Percentiles rank a stretch among this genome's conserved stretches.
These are phyloP conservation scores for Drosophila mimica DNA, from an alignment of 2,888 invertebrate species.

Conservation along the genomic window DNA sequence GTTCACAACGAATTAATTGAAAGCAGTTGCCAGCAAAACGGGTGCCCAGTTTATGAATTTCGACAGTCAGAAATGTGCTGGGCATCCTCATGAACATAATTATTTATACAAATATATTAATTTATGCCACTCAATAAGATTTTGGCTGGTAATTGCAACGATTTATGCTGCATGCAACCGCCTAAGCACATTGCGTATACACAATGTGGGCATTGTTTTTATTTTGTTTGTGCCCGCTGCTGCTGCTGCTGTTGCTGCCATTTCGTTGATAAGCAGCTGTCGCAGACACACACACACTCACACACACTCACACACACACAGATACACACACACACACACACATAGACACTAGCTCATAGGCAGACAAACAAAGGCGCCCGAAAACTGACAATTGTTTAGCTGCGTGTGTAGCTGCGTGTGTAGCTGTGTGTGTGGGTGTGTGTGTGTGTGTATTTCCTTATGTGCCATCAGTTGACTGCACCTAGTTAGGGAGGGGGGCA, in stretches of 20 bases:
- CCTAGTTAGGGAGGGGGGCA: constrained; percentile 49
- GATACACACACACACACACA: constrained; percentile 8
- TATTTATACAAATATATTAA: constrained; percentile 2
- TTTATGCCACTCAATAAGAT: not conserved
- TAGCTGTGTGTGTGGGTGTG: constrained; percentile 23
- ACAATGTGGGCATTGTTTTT: constrained; percentile 35
- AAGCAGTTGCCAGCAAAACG: constrained; percentile 23
- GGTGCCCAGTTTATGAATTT: constrained; percentile 28
- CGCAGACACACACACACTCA: constrained; percentile 26
- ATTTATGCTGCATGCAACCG: constrained; percentile 25
- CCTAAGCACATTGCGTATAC: constrained; percentile 57
- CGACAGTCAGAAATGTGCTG: not conserved
- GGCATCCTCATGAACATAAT: not conserved
- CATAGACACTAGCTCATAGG: constrained; percentile 1
- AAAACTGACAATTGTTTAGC: constrained; percentile 67
- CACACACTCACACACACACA: constrained; percentile 8
- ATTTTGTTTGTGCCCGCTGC: constrained; percentile 38
- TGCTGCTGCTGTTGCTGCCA: constrained; percentile 49
- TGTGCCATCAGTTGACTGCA: constrained; percentile 66
- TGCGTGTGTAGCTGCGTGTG: constrained; percentile 23
- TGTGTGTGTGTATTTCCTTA: constrained; percentile 44
- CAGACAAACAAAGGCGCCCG: constrained; percentile 60
- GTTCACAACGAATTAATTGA: constrained; percentile 54
- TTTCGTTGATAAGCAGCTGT: constrained; percentile 69
- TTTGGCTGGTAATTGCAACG: constrained; percentile 16